Base-by-base conservation (phyloP, 2,797 vertebrate species). In the Varecia variegata region DNA sequence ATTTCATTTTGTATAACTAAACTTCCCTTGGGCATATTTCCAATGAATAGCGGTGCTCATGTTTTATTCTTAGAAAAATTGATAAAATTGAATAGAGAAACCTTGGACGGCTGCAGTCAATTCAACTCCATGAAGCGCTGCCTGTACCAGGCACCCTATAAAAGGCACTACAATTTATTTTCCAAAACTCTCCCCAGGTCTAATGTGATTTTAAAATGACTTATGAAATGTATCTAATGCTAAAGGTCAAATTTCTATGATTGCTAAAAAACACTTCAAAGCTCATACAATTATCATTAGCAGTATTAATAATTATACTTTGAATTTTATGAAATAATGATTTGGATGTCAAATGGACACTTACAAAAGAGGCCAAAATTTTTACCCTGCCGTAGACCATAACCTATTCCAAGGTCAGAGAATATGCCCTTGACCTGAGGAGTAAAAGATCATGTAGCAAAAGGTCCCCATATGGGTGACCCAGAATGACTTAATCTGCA, bases 281-380 rank as follows among this genome's bases (percentile, higher is more conserved):
- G 65, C 20, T 88, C 71, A 90, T 3, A 11, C 7, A 45, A n/a
- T 60, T 17, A 58, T 40, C 67, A 83, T 21, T n/a, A 67, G 18
- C 38, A 88, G 47, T n/a, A 67, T 92, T 88, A 67, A 76, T n/a
- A 71, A 94, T 89, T 60, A 68, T 27, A 60, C 52, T 52, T 83
- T 88, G 71, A 52, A 60, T 95, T 74, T n/a, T 73, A 92, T 52
- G 20, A n/a, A 93, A 81, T 43, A n/a, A 83, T 80, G 86, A 79
- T 38, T 74, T 89, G 32, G 30, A 43, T 79, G 27, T 65, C 89
- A 87, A 54, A 27, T 9, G 67, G 47, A 84, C 23, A 68, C 43
- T 30, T 86, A 15, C 0, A 13, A 38, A 79, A 91, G 74, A 96
- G 23, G 54, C 11, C 52, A 81, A 73, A 68, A 52, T 2, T 35